phyloP scores from a whole-genome alignment of 2,797 vertebrate species.

The Lemur catta region DNA sequence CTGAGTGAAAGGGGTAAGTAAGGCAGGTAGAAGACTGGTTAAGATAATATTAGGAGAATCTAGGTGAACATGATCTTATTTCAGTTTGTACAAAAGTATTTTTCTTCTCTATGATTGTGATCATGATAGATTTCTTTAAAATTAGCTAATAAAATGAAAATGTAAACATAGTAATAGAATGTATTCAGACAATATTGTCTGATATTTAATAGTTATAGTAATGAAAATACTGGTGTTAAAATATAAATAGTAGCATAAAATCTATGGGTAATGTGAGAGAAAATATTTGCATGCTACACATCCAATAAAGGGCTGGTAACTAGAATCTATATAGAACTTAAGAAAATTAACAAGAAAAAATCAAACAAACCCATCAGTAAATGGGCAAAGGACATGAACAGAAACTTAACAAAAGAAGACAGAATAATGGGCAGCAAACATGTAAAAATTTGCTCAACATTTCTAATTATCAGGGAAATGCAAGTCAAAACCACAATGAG shows the following conservation, averaged over 20 bases:
- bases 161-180: background rate
- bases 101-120: background rate
- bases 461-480: no score
- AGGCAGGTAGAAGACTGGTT: background rate
- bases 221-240: background rate
- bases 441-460: no score
- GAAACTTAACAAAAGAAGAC: no score
- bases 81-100: background rate
- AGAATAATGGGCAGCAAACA: no score
- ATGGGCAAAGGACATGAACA: no score
- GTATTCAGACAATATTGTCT: background rate
- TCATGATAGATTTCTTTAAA: background rate
- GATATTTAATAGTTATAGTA: background rate
- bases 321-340: no score
- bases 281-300: no score
- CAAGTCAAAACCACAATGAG: no score
- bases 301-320: no score
- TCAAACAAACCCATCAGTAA: no score
- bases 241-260: background rate
- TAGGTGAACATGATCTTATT: background rate
- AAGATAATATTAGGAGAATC: background rate
- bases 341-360: no score
- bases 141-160: background rate
- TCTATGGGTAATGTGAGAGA: background rate
- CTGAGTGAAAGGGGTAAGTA: background rate